Conservation (phyloP, 2,888 invertebrate genomes). For the Melanargia galathea region DNA sequence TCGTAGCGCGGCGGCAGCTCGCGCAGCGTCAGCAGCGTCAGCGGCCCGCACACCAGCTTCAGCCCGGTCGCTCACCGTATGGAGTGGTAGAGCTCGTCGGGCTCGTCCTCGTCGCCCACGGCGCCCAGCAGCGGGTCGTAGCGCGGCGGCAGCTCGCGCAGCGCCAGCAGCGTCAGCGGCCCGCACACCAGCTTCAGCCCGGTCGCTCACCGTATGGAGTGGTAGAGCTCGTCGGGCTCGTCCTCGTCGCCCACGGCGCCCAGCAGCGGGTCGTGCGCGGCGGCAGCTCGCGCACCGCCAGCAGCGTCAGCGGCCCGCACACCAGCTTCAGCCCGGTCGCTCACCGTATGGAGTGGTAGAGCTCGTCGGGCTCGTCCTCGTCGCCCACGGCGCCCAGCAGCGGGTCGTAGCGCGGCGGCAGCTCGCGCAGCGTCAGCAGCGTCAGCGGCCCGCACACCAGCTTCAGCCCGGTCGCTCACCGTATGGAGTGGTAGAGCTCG, state of each 20-base stretch:
- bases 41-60: slow-evolving; percentile 91
- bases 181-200: slow-evolving; percentile 94
- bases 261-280: slow-evolving; percentile 72
- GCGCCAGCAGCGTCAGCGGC: slow-evolving; percentile 89
- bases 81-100: slow-evolving; percentile 48
- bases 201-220: slow-evolving; percentile 76
- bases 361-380: slow-evolving; percentile 47
- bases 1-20: slow-evolving; percentile 86
- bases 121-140: slow-evolving; percentile 62
- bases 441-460: slow-evolving; percentile 91
- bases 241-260: slow-evolving; percentile 48
- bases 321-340: slow-evolving; percentile 93
- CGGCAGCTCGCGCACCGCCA: slow-evolving; percentile 91
- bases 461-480: slow-evolving; percentile 94
- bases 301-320: slow-evolving; percentile 90
- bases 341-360: slow-evolving; percentile 49
- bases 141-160: slow-evolving; percentile 89
- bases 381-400: slow-evolving; percentile 52
- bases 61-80: slow-evolving; percentile 87
- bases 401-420: slow-evolving; percentile 80
- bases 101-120: slow-evolving; percentile 46
- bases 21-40: slow-evolving; percentile 90
- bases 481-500: slow-evolving; percentile 47
- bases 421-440: slow-evolving; percentile 91
- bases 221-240: slow-evolving; percentile 47